A percentile compares a stretch with the other conserved stretches of the same genome.
Conservation (phyloP, 2,797 vertebrate genomes). For the Dendrocincla fuliginosa region DNA sequence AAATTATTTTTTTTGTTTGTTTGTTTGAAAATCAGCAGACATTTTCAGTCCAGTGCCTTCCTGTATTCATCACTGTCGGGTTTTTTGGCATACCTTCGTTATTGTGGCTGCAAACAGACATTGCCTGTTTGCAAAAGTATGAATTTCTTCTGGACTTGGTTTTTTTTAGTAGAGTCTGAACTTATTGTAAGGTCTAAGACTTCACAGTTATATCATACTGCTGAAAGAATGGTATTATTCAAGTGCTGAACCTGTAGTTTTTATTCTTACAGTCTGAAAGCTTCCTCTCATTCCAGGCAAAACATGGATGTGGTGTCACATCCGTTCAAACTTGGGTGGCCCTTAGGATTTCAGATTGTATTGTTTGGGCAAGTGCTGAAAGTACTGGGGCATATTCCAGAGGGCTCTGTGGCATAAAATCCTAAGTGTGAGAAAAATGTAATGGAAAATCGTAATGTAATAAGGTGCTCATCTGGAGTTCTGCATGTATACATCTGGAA, state of each 20-base stretch:
- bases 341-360: conserved; percentile 26
- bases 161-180: background rate
- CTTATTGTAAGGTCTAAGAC: background rate
- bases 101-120: background rate
- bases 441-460: conserved; percentile 62
- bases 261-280: background rate
- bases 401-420: conserved; percentile 37
- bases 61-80: background rate
- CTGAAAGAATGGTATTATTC: conserved; percentile 8
- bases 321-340: conserved; percentile 30
- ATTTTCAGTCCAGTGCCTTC: background rate
- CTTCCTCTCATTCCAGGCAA: conserved; percentile 14
- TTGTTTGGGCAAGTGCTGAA: conserved; percentile 48
- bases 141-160: background rate
- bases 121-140: background rate
- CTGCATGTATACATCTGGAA: conserved; percentile 62
- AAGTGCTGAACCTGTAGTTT: background rate
- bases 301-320: conserved; percentile 4
- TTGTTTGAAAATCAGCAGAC: background rate
- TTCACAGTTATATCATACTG: background rate
- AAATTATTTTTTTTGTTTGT: background rate
- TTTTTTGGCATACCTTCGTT: background rate
- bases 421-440: conserved; percentile 52
- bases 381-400: conserved; percentile 38
- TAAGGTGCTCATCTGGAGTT: conserved; percentile 51